These are phyloP conservation scores for Axinella damicornis DNA, from an alignment of 37 sponge, comb jelly and placozoan genomes.

Conservation along the genomic window DNA sequence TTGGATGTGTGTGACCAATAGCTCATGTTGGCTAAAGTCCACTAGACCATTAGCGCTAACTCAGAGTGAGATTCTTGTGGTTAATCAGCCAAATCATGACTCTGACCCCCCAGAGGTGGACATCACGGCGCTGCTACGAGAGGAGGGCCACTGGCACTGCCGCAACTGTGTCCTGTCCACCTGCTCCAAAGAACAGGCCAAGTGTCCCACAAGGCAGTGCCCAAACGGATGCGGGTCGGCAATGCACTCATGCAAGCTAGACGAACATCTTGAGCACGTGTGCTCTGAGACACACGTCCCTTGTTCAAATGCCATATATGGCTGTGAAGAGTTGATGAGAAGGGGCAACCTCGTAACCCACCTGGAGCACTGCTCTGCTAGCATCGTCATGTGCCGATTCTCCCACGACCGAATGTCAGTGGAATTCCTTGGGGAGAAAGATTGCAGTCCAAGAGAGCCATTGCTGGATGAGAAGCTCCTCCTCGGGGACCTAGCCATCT, in stretches of 20 bases:
- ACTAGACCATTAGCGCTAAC: too few relatives aligned
- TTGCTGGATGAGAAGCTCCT: conserved; percentile 40
- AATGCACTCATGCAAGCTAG: conserved; percentile 61
- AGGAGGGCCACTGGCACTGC: conserved; percentile 5
- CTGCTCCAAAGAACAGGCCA: background rate
- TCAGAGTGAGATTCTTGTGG: too few relatives aligned
- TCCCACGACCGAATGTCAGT: conserved; percentile 3
- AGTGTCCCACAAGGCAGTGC: conserved; percentile 52
- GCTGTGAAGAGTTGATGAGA: conserved; percentile 33
- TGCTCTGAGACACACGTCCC: conserved; percentile 43
- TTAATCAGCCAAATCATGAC: too few relatives aligned
- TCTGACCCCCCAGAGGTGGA: too few relatives aligned
- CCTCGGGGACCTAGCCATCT: conserved; percentile 2
- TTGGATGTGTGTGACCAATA: too few relatives aligned
- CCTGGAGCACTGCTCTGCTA: conserved; percentile 73
- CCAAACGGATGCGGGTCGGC: conserved; percentile 50
- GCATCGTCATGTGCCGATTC: conserved; percentile 41
- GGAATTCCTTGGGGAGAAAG: background rate
- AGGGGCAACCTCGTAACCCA: conserved; percentile 29
- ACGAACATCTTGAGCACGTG: conserved; percentile 43
- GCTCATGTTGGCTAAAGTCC: too few relatives aligned
- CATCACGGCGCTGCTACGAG: too few relatives aligned
- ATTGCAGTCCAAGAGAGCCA: background rate
- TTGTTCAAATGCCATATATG: conserved; percentile 54
- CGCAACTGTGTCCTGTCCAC: conserved; percentile 6